Evolutionary conservation across 1,140 invertebrate species (phyloP).

Genomic region (Ruditapes philippinarum): DNA sequence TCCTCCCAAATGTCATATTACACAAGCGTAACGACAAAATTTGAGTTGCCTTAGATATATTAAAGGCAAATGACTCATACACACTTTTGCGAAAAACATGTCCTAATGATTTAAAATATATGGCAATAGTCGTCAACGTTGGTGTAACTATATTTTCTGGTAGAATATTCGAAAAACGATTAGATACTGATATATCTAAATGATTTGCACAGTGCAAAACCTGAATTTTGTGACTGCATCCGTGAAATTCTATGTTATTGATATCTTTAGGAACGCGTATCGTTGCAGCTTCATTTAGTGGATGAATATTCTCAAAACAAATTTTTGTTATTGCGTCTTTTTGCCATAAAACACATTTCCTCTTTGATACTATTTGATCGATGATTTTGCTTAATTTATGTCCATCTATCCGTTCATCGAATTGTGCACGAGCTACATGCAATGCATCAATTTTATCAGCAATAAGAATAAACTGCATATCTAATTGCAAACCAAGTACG

Average conservation of each 20-base stretch:
- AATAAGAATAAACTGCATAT: not conserved
- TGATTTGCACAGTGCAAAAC: not conserved
- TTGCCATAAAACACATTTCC: no score
- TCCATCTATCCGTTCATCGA: not conserved
- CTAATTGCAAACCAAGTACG: not conserved
- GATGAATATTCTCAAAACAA: no score
- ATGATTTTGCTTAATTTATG: no score
- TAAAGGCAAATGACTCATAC: not conserved
- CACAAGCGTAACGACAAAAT: not conserved
- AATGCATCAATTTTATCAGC: not conserved
- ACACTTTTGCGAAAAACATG: not conserved
- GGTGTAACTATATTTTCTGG: not conserved
- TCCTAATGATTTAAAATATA: not conserved
- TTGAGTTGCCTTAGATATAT: not conserved
- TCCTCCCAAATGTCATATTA: not conserved
- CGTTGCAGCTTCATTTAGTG: no score
- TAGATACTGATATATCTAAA: not conserved
- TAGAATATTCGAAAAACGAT: no score
- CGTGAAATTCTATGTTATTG: not conserved
- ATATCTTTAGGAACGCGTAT: not conserved
- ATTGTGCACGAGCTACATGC: not conserved
- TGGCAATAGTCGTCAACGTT: not conserved
- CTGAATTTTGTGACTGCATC: not conserved
- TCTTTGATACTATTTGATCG: no score
- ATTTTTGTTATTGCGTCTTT: no score